Evolutionary conservation across 2,888 invertebrate genomes (phyloP), one percentile per base, ranked within the genome.

Genomic region (Caenorhabditis angaria): DNA sequence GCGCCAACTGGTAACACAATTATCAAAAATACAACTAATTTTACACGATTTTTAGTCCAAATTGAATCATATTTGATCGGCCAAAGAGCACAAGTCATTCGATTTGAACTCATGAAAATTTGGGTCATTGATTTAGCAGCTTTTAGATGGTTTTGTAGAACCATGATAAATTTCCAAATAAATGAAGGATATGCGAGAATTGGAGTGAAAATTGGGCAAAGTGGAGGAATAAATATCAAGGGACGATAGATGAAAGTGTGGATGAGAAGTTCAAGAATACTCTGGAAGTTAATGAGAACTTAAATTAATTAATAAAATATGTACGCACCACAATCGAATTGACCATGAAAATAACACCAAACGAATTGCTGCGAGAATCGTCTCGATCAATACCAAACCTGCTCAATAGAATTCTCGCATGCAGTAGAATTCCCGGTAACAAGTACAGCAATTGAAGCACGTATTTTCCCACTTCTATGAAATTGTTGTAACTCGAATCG

Each of bases 71-170:
- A 60, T 32, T 27, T 12, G 35, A 56, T 48, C 3, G 69, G 69
- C 22, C 51, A 25, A 22, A 63, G 5, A 10, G 64, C 60, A 29
- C 64, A 69, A 14, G 60, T 41, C 63, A 64, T 60, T 56, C 64
- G 35, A 27, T 63, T 69, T 14, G 60, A 12, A 1, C 58, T 57
- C 48, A 63, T 41, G 14, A 58, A 25, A 14, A 68, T 60, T 35
- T 68, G 62, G 29, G 35, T 28, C n/a, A 63, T 55, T 2, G 50
- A 48, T 54, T 68, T 63, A 0, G 59, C 12, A n/a, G 60, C 28
- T 60, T 64, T 53, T 18, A n/a, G 1, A 22, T 57, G 20, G 22
- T 57, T 18, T 1, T 1, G 6, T 1, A 28, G 2, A 5, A 57
- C 35, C 14, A 32, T 8, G 5, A 28, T 3, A 10, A 57, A 3